Conservation (phyloP, 2,113 vertebrate species). For the Oreochromis niloticus region DNA sequence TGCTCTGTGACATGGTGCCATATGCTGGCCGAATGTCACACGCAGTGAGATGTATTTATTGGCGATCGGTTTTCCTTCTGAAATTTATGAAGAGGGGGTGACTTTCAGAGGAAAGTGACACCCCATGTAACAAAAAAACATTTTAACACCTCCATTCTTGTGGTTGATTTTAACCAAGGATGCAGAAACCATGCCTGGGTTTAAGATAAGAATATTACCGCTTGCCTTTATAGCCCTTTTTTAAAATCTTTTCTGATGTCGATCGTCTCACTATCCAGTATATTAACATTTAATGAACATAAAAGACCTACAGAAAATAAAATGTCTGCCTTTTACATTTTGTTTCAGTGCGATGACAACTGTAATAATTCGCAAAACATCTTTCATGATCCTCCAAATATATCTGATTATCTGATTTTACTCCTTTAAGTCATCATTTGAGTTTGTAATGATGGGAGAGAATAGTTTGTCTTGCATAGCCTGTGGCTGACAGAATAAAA, state of each 20-base stretch:
- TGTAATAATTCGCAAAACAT: neutral
- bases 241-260: neutral
- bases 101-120: neutral
- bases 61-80: neutral
- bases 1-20: constrained; percentile 26
- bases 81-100: neutral
- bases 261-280: neutral
- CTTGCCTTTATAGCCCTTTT: neutral
- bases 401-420: neutral
- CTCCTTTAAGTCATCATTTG: neutral
- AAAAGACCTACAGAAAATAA: neutral
- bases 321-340: neutral
- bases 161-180: neutral
- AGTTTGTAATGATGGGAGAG: neutral
- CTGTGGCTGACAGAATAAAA: neutral
- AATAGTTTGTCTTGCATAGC: neutral
- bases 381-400: neutral
- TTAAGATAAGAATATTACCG: neutral
- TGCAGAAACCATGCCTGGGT: neutral
- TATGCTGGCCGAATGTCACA: constrained; percentile 29
- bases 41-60: constrained; percentile 11
- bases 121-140: neutral
- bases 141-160: neutral
- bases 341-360: neutral
- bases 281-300: neutral